phyloP scores from a whole-genome alignment of 2,797 vertebrate species.

The Enteromius paludinosus region DNA sequence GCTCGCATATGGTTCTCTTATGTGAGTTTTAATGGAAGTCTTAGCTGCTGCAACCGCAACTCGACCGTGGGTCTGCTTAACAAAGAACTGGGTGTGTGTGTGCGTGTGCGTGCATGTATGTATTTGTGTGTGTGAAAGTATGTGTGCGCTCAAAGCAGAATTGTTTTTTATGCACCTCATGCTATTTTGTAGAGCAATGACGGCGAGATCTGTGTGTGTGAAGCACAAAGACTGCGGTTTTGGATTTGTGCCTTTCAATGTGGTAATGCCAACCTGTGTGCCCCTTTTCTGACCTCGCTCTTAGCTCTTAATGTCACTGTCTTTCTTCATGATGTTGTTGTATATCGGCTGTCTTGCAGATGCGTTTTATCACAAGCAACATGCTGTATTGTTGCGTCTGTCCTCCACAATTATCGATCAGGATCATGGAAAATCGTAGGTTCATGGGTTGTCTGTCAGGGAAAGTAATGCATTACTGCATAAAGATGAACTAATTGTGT shows the following conservation, averaged over 20 bases:
- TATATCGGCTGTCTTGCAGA: neutral
- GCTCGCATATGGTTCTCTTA: slow-evolving; percentile 75
- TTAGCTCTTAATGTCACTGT: slow-evolving; percentile 1
- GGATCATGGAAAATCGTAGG: neutral
- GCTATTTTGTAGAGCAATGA: slow-evolving; percentile 49
- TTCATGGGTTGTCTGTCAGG: neutral
- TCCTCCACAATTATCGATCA: neutral
- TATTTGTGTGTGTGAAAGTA: slow-evolving; percentile 35
- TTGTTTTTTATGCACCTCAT: slow-evolving; percentile 38
- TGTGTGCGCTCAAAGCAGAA: slow-evolving; percentile 48
- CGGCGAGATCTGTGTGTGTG: slow-evolving; percentile 63
- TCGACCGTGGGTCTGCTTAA: slow-evolving; percentile 53
- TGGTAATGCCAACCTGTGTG: slow-evolving; percentile 46
- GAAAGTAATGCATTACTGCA: neutral
- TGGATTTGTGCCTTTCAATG: slow-evolving; percentile 48
- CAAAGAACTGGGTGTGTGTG: slow-evolving; percentile 62
- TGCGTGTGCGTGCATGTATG: slow-evolving; percentile 55
- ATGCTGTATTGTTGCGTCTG: neutral
- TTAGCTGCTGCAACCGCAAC: slow-evolving; percentile 59
- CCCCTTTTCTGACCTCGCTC: slow-evolving; percentile 22
- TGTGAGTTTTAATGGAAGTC: slow-evolving; percentile 71
- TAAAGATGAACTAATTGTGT: neutral
- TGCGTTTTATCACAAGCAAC: slow-evolving; percentile 1
- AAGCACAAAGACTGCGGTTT: slow-evolving; percentile 45
- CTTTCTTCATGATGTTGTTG: neutral